A percentile compares a stretch with the other conserved stretches of the same genome.
phyloP scores from a whole-genome alignment of 2,797 vertebrate genomes.

The Picus viridis region DNA sequence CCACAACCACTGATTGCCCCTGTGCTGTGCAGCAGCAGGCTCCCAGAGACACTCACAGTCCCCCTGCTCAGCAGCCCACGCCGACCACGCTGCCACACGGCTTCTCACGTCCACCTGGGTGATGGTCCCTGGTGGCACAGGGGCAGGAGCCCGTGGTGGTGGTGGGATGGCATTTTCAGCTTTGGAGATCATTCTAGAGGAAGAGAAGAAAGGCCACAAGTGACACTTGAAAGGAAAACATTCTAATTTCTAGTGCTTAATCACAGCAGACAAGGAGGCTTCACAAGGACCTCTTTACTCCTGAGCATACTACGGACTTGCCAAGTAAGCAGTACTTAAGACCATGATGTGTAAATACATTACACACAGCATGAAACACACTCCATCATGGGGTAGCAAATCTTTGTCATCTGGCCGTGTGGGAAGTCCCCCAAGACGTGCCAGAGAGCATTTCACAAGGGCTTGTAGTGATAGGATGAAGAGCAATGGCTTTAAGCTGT shows the following conservation, averaged over 20 bases:
- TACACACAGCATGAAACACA: background rate
- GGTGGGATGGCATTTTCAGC: slow-evolving; percentile 88
- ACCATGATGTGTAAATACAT: background rate
- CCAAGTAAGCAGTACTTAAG: background rate
- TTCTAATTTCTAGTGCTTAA: no score
- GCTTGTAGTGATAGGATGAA: no score
- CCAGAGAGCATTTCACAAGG: background rate
- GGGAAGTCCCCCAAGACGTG: background rate
- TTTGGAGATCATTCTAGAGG: slow-evolving; percentile 88
- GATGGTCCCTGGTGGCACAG: slow-evolving; percentile 81
- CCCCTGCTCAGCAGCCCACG: slow-evolving; percentile 88
- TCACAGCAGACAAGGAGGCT: background rate
- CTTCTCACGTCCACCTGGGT: slow-evolving; percentile 86
- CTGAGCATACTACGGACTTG: accelerated
- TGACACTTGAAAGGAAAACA: background rate
- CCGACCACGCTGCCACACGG: slow-evolving; percentile 89
- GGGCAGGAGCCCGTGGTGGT: slow-evolving; percentile 87
- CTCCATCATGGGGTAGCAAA: background rate
- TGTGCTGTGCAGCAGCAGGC: accelerated
- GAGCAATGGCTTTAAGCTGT: no score
- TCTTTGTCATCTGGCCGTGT: background rate
- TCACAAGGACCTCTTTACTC: background rate
- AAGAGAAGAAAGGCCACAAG: background rate
- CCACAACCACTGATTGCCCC: background rate
- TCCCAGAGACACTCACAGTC: slow-evolving; percentile 83